A percentile compares a stretch with the other conserved stretches of the same genome.
Evolutionary conservation across 2,113 vertebrate species (phyloP).

Genomic region (Rousettus leschenaultii): DNA sequence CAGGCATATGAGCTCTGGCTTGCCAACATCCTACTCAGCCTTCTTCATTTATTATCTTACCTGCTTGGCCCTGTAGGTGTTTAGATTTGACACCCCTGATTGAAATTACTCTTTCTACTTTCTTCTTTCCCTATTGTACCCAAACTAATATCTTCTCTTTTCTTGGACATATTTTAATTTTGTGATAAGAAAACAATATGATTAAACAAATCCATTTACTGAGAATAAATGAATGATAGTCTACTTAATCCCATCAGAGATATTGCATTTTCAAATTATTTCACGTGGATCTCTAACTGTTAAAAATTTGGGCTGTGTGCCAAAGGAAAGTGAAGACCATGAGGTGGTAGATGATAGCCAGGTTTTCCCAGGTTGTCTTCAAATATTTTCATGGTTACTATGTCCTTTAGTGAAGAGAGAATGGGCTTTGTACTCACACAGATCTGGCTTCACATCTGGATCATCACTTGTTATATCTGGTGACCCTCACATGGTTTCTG

Average conservation of each 20-base stretch:
- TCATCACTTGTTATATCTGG: not conserved
- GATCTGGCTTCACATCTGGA: not conserved
- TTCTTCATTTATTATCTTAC: not conserved
- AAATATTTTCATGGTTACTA: not conserved
- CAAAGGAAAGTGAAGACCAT: not conserved
- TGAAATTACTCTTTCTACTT: not conserved
- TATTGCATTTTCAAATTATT: slow-evolving; percentile 19
- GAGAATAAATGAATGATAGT: not conserved
- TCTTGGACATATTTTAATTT: slow-evolving; percentile 36
- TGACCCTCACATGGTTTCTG: not conserved
- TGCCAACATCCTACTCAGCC: not conserved
- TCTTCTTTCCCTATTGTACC: not conserved
- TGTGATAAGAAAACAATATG: slow-evolving; percentile 31
- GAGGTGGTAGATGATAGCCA: not conserved
- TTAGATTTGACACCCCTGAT: not conserved
- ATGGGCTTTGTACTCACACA: not conserved
- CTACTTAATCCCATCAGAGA: not conserved
- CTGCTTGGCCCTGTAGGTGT: not conserved
- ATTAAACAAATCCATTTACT: slow-evolving; percentile 32
- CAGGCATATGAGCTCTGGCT: too few species aligned
- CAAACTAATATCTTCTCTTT: not conserved
- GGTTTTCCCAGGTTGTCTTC: not conserved
- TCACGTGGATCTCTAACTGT: not conserved
- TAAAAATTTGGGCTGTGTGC: not conserved
- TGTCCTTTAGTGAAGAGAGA: not conserved